phyloP scores from a whole-genome alignment of 2,888 invertebrate genomes.

The Chironomus tentans region DNA sequence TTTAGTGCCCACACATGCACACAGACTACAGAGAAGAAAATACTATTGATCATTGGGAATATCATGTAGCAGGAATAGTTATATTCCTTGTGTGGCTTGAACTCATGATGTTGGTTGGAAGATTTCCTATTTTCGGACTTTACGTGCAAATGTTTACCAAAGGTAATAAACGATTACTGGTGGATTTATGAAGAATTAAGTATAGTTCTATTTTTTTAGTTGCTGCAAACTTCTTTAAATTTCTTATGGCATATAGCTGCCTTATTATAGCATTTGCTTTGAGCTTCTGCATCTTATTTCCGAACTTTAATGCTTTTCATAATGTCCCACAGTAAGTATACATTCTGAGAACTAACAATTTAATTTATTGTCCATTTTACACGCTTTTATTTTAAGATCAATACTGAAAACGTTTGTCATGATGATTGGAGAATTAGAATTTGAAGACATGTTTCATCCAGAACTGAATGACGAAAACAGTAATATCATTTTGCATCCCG shows the following conservation, averaged over 20 bases:
- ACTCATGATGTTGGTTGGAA: conserved; percentile 74
- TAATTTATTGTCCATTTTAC: not conserved
- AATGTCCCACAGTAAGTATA: conserved; percentile 44
- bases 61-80: conserved; percentile 69
- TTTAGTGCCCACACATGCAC: conserved; percentile 14
- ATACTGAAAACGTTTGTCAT: conserved; percentile 73
- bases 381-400: conserved; percentile 31
- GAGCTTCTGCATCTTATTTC: conserved; percentile 72
- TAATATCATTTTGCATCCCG: conserved; percentile 52
- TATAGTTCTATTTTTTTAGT: conserved; percentile 42
- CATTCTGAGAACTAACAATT: not conserved
- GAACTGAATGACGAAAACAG: conserved; percentile 36
- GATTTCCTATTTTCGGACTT: conserved; percentile 76
- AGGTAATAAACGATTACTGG: conserved; percentile 38
- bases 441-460: conserved; percentile 71
- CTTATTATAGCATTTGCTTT: conserved; percentile 70
- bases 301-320: conserved; percentile 61
- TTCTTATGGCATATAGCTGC: conserved; percentile 70
- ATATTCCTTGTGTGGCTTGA: conserved; percentile 76
- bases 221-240: conserved; percentile 72
- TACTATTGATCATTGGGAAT: conserved; percentile 55
- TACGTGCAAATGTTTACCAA: conserved; percentile 84
- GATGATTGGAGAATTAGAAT: conserved; percentile 83
- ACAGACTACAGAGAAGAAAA: conserved; percentile 31
- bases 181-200: not conserved